Evolutionary conservation across 64 coral and sea anemone species (phyloP).

Genomic region (Dendronephthya gigantea): DNA sequence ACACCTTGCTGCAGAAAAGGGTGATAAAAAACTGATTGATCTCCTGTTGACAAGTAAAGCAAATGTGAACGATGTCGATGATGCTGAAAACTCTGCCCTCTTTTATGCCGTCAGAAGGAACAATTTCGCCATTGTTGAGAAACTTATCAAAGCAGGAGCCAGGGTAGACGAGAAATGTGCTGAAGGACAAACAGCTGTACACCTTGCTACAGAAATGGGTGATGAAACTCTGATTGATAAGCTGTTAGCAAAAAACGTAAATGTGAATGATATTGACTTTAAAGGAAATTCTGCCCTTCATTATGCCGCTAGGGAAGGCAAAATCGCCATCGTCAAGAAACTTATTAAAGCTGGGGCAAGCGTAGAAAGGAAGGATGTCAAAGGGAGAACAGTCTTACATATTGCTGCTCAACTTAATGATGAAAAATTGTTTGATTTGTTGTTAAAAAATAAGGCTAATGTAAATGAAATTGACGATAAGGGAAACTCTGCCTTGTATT

Average conservation of each 20-base stretch:
- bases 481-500: too few species aligned
- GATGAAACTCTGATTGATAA: too few species aligned
- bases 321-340: background rate
- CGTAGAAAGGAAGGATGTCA: background rate
- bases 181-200: slow-evolving; percentile 10
- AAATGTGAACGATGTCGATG: background rate
- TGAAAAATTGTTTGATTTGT: background rate
- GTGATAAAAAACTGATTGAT: background rate
- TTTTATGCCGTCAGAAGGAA: slow-evolving; percentile 10
- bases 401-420: background rate
- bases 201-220: background rate
- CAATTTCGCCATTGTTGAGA: background rate
- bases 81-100: background rate
- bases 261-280: too few species aligned
- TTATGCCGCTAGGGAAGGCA: too few species aligned
- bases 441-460: background rate
- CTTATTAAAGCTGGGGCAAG: background rate
- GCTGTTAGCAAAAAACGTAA: too few species aligned
- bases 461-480: too few species aligned
- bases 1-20: slow-evolving; percentile 9
- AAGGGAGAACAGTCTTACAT: slow-evolving; percentile 17
- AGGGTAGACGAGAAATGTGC: background rate
- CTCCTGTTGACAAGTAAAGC: background rate
- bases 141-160: background rate
- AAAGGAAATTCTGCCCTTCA: too few species aligned